Evolutionary conservation across 2,888 invertebrate genomes (phyloP), one percentile per base, ranked within the genome.

Genomic region (Chromoteleia sp.): DNA sequence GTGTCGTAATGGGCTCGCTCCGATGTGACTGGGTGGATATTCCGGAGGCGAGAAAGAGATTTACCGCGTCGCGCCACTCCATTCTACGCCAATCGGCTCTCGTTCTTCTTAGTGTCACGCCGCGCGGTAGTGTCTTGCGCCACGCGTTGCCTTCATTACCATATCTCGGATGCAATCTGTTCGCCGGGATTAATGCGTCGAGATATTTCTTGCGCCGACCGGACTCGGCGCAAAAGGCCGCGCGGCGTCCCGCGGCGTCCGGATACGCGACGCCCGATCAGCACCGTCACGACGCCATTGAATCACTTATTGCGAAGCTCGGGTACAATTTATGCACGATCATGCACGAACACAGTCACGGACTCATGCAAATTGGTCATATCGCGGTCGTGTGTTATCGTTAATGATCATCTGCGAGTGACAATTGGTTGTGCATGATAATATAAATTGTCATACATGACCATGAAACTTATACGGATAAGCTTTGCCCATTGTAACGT

Each of bases 141-240:
- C 89, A 88, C 88, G 88, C 89, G 89, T 89, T 89, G 86, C 89
- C 89, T 90, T 90, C 89, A 90, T 90, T 90, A 90, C 89, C 90
- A 90, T 90, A 90, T 90, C 90, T 89, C 86, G 88, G 89, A 90
- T 90, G 90, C 89, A 90, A 90, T 90, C 90, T 89, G 87, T 88
- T 89, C 85, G 82, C 73, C 81, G 85, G 87, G 90, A 90, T 89
- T 90, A 90, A 90, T 90, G 90, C 88, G 86, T 87, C 84, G 85
- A 84, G 88, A 89, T 89, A 88, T 89, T 89, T 89, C 87, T 88
- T 84, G 81, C 83, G 75, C 84, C 84, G 74, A 75, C 79, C 85
- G 84, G 71, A 79, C 74, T 56, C 81, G 74, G 65, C 61, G 73
- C 58, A 63, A 73, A 59, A 81, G 67, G 48, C 76, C 71, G 68